Evolutionary conservation across 1,140 invertebrate species (phyloP).

Genomic region (Oncopeltus fasciatus): DNA sequence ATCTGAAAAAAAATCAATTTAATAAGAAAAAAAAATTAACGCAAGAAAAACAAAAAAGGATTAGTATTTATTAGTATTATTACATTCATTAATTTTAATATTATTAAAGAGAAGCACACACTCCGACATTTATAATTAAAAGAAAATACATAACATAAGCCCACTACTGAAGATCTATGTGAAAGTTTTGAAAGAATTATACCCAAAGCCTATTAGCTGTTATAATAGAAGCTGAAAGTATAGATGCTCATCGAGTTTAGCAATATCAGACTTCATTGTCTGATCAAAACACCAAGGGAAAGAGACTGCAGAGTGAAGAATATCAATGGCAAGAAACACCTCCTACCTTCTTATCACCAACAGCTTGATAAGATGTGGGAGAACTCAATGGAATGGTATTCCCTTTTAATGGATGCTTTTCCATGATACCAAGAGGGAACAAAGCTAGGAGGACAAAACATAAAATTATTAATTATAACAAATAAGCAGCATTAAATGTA

Average conservation of each 20-base stretch:
- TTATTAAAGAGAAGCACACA: too few species aligned
- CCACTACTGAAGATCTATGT: too few species aligned
- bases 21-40: too few species aligned
- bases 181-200: neutral
- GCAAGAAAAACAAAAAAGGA: too few species aligned
- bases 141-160: too few species aligned
- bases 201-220: neutral
- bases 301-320: neutral
- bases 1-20: too few species aligned
- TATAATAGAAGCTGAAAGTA: neutral
- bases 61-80: too few species aligned
- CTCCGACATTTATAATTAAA: too few species aligned
- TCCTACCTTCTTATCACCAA: conserved; percentile 20
- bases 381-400: conserved; percentile 17
- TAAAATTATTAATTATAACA: neutral
- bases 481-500: neutral
- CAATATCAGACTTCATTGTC: neutral
- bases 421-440: conserved; percentile 16
- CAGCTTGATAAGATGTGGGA: conserved; percentile 20
- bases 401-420: conserved; percentile 21
- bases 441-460: conserved; percentile 13
- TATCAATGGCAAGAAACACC: neutral
- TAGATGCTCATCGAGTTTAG: neutral
- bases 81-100: too few species aligned
- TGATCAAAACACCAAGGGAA: neutral